Percentiles rank a stretch among this genome's conserved stretches.
Evolutionary conservation across 2,888 invertebrate genomes (phyloP).

Genomic region (Callinectes sapidus): DNA sequence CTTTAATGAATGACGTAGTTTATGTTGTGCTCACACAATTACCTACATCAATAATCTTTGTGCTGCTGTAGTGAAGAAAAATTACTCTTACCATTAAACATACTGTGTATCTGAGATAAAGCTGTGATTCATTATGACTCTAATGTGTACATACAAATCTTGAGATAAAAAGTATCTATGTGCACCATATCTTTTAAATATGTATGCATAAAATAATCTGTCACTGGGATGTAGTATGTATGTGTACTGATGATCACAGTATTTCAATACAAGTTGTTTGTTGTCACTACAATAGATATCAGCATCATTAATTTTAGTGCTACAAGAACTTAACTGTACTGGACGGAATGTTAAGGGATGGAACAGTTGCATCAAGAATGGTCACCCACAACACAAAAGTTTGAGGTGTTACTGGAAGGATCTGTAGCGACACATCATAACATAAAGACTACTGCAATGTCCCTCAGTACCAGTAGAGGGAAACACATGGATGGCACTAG

Average conservation of each 20-base stretch:
- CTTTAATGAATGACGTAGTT: neutral
- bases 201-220: neutral
- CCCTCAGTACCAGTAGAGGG: neutral
- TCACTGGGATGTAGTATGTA: neutral
- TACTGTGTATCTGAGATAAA: neutral
- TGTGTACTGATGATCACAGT: neutral
- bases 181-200: neutral
- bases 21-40: neutral
- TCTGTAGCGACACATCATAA: neutral
- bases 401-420: neutral
- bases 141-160: neutral
- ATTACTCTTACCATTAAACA: neutral
- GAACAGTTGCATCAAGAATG: neutral
- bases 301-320: neutral
- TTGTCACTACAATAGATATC: neutral
- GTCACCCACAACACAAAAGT: neutral
- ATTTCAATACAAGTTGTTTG: neutral
- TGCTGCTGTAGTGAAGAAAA: neutral
- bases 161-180: neutral
- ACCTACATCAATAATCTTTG: neutral
- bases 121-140: neutral
- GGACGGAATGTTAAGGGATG: neutral
- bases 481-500: neutral
- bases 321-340: neutral
- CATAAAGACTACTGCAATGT: neutral